Evolutionary conservation across 1,140 invertebrate genomes (phyloP), one percentile per base, ranked within the genome.

Genomic region (Caenorhabditis tropicalis): DNA sequence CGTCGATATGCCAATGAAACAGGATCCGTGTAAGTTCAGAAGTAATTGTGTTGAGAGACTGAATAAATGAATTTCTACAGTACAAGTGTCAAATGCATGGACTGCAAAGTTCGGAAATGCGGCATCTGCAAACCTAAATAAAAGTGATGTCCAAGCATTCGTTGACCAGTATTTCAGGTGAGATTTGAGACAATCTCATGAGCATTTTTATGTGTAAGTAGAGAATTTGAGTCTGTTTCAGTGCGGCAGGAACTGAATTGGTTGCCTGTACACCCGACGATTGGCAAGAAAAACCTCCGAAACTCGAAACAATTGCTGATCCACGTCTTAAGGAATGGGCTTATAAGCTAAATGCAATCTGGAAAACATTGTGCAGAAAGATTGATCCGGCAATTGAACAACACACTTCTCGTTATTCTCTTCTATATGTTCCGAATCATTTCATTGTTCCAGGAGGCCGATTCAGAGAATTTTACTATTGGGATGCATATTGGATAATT

Each of bases 401-500:
- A 36, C 39, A 86, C 24, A 56, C 15, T 15, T 82, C 87, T 27
- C 79, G 93, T 12, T 90, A 89, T 84, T 95, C 95, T 29, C 95
- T 96, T 81, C 95, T 96, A 81, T 95, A 95, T 86, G 94, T 96
- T 10, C 94, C 95, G 1, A 93, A 97, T 91, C 95, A 95, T 0
- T 95, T 96, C 24, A 96, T 98, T 86, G 94, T 97, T 0, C 96
- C 96, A 29, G 96, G 96, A 46, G 96, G 96, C 12, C 92, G 96
- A 80, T 98, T 98, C 91, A 89, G 92, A 79, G 94, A 95, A 16
- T 87, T 96, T 89, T 98, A 96, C 91, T 97, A 97, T 91, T 97
- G 96, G 96, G 96, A 97, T 89, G 96, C 96, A 0, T 97, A 96
- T 90, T 97, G 96, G 96, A 96, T 97, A 39, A 93, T 97, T 48